These are phyloP conservation scores for Spisula subtruncata DNA, from an alignment of 2,888 invertebrate genomes.

Conservation along the genomic window DNA sequence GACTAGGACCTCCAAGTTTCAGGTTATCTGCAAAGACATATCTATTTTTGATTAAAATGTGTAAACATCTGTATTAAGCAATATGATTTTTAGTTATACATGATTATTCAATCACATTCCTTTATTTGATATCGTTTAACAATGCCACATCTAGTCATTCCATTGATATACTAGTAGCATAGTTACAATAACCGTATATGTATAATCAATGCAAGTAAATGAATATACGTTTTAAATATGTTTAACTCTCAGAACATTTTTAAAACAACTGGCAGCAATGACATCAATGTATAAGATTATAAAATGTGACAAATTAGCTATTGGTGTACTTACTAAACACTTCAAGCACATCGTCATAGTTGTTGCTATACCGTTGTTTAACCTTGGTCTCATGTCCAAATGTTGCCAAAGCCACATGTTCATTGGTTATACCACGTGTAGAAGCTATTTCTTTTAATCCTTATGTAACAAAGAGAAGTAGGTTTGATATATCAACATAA, in stretches of 20 bases:
- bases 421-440: neutral
- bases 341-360: conserved; percentile 17
- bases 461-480: neutral
- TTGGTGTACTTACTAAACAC: neutral
- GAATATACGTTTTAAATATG: too few relatives aligned
- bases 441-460: conserved; percentile 17
- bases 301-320: neutral
- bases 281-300: neutral
- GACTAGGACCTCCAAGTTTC: conserved; percentile 47
- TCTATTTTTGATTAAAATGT: neutral
- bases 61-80: too few relatives aligned
- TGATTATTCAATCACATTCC: too few relatives aligned
- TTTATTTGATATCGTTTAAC: too few relatives aligned
- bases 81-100: too few relatives aligned
- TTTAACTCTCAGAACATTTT: too few relatives aligned
- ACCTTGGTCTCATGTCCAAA: conserved; percentile 45
- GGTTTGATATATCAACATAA: too few relatives aligned
- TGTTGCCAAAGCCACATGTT: conserved; percentile 32
- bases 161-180: too few relatives aligned
- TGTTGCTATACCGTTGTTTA: neutral
- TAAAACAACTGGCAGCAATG: too few relatives aligned
- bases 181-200: too few relatives aligned
- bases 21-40: conserved; percentile 14
- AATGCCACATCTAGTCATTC: too few relatives aligned
- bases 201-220: neutral